Conservation (phyloP, 2,113 vertebrate species). For the Lepus europaeus region DNA sequence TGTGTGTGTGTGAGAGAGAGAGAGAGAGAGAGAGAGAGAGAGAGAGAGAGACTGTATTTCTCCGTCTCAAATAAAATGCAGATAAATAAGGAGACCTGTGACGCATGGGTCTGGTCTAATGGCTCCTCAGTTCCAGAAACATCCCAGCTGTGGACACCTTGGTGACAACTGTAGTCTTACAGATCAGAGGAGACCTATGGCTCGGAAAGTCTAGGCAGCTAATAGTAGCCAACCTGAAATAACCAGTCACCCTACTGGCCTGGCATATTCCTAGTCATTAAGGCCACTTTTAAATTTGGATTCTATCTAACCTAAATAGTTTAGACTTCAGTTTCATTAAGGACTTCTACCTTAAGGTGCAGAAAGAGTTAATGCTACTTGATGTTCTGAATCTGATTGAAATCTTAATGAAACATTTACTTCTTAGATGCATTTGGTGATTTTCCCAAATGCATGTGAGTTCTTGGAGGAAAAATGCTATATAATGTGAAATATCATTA, state of each 20-base stretch:
- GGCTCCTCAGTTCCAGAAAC: not conserved
- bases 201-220: not conserved
- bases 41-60: too few relatives aligned
- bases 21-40: too few relatives aligned
- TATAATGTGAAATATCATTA: not conserved
- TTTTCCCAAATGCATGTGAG: not conserved
- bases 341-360: not conserved
- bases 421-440: not conserved
- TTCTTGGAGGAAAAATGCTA: not conserved
- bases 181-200: not conserved
- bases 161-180: not conserved
- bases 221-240: not conserved
- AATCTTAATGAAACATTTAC: not conserved
- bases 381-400: not conserved
- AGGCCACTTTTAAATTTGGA: not conserved
- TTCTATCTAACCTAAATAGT: not conserved
- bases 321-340: not conserved
- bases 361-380: not conserved
- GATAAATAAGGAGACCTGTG: not conserved
- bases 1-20: too few relatives aligned
- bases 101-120: rapidly evolving
- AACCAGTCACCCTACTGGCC: not conserved
- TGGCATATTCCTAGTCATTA: not conserved
- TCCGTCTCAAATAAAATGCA: too few relatives aligned
- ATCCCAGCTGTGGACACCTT: rapidly evolving